phyloP scores from a whole-genome alignment of 2,888 invertebrate genomes.

The Lochmaea capreae region DNA sequence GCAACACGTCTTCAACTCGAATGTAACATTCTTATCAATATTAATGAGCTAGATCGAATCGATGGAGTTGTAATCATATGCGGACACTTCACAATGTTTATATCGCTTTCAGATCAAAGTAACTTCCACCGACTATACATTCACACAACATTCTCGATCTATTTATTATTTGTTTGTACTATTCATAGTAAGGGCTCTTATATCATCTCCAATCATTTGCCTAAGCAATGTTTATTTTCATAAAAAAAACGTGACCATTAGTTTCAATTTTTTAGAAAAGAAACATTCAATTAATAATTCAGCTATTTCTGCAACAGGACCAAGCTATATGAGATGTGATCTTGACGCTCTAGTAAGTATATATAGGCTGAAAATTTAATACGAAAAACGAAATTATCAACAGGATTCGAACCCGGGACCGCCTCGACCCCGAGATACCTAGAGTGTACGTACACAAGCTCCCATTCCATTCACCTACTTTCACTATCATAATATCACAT shows the following conservation, averaged over 20 bases:
- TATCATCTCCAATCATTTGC: neutral
- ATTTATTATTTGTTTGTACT: conserved; percentile 16
- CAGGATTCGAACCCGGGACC: too few relatives aligned
- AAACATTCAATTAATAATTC: too few relatives aligned
- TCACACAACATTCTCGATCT: conserved; percentile 16
- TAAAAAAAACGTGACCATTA: neutral
- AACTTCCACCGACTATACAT: conserved; percentile 39
- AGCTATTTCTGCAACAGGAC: too few relatives aligned
- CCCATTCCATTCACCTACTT: too few relatives aligned
- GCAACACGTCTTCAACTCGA: conserved; percentile 23
- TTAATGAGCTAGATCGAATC: conserved; percentile 55
- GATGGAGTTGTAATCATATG: conserved; percentile 56
- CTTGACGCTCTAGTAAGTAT: too few relatives aligned
- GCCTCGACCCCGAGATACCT: too few relatives aligned
- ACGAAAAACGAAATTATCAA: too few relatives aligned
- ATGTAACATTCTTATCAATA: conserved; percentile 51
- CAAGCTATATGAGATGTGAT: too few relatives aligned
- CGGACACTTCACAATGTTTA: conserved; percentile 55
- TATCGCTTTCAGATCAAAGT: conserved; percentile 54
- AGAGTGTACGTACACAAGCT: too few relatives aligned
- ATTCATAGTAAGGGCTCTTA: neutral
- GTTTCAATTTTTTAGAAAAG: too few relatives aligned
- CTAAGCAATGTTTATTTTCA: neutral
- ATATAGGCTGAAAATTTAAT: too few relatives aligned
- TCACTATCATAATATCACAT: too few relatives aligned